These are phyloP conservation scores for Drosophila pectinifera DNA, from an alignment of 1,140 invertebrate species.

Conservation along the genomic window DNA sequence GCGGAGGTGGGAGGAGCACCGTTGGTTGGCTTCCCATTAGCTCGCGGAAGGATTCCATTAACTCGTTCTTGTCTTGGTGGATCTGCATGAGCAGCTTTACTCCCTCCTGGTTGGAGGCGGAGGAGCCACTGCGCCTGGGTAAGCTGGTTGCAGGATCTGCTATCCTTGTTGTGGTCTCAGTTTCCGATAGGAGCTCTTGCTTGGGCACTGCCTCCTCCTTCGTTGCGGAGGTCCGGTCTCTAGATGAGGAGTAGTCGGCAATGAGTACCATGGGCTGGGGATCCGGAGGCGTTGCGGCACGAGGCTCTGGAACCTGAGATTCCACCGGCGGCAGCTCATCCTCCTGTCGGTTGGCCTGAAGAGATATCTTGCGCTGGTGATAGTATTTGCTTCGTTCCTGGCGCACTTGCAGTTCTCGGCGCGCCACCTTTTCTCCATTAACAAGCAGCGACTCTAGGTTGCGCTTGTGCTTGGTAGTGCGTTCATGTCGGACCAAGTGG, in stretches of 20 bases:
- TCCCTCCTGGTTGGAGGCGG: slow-evolving; percentile 64
- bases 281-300: no score
- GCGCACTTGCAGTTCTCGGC: slow-evolving; percentile 66
- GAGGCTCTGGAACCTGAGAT: neutral
- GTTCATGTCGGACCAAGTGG: slow-evolving; percentile 74
- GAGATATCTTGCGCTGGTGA: slow-evolving; percentile 49
- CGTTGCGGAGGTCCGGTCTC: neutral
- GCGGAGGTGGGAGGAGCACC: slow-evolving; percentile 10
- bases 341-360: slow-evolving; percentile 7
- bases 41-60: slow-evolving; percentile 78
- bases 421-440: slow-evolving; percentile 69
- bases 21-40: slow-evolving; percentile 63
- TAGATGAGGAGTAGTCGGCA: neutral
- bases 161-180: neutral
- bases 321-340: neutral
- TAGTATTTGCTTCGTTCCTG: slow-evolving; percentile 80
- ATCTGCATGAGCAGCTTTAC: slow-evolving; percentile 78
- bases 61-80: slow-evolving; percentile 80
- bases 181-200: slow-evolving; percentile 13
- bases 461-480: slow-evolving; percentile 73
- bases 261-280: neutral
- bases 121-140: neutral
- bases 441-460: slow-evolving; percentile 69
- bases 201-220: slow-evolving; percentile 7
- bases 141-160: neutral